phyloP scores from a whole-genome alignment of 23 tunicate species.

The Aplidium turbinatum region DNA sequence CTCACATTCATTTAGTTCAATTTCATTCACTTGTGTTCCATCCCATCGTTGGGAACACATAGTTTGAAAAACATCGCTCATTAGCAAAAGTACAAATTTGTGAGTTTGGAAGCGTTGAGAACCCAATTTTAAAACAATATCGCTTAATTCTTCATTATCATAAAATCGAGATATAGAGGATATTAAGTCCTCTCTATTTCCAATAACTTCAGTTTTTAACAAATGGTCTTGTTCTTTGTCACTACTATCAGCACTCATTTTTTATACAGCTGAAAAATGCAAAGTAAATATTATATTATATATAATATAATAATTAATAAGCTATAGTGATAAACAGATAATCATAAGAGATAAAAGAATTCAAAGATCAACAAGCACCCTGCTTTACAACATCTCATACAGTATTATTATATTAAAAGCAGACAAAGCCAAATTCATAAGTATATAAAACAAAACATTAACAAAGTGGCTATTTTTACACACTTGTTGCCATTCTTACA shows the following conservation, averaged over 20 bases:
- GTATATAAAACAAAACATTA: too few relatives aligned
- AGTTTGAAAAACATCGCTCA: slow-evolving; percentile 93
- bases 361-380: too few relatives aligned
- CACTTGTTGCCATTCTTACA: too few relatives aligned
- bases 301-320: too few relatives aligned
- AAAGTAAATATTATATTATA: not conserved
- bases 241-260: not conserved
- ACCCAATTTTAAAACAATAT: slow-evolving; percentile 65
- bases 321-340: too few relatives aligned
- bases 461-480: too few relatives aligned
- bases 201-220: slow-evolving; percentile 25
- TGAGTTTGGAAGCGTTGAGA: slow-evolving; percentile 64
- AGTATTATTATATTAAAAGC: too few relatives aligned
- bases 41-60: slow-evolving; percentile 95
- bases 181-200: slow-evolving; percentile 36
- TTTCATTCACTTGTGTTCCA: slow-evolving; percentile 39
- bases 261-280: not conserved
- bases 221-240: not conserved
- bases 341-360: too few relatives aligned
- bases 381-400: too few relatives aligned
- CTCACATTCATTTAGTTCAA: slow-evolving; percentile 74
- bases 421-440: too few relatives aligned
- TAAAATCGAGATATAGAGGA: slow-evolving; percentile 51
- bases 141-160: slow-evolving; percentile 88
- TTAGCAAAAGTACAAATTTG: slow-evolving; percentile 72